Base-by-base conservation (phyloP, 2,113 vertebrate genomes). In the Thomomys bottae region DNA sequence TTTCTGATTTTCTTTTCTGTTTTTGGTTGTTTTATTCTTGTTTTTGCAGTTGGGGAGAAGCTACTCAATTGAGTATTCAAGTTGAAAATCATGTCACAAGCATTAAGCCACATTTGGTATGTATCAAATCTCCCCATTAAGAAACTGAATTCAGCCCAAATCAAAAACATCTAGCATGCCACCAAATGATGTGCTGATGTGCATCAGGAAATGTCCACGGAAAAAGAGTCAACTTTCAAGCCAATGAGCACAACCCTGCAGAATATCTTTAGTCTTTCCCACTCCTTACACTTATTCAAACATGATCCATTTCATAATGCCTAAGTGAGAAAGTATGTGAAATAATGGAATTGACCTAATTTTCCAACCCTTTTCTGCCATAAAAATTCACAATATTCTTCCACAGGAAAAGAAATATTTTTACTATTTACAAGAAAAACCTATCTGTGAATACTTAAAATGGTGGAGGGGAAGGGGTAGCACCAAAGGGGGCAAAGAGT, bases 201-300 rank as follows among this genome's bases (percentile, higher is more conserved):
- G 66, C 49, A 12, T 93, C 88, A 93, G 28, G 0, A 91, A 95
- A 80, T 67, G 17, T 28, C 77, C 86, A 84, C 9, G 64, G 49
- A 45, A 94, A 87, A 93, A 89, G 63, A 15, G 76, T 96, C 72
- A 87, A 38, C 70, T 92, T 96, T 42, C 32, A 90, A 95, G 81
- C 57, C 87, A 88, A 94, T 11, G 40, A 94, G 84, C 89, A 95
- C 72, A 88, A 97, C 89, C 78, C 94, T 90, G 93, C 45, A 83
- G 54, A 38, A 73, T 45, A 87, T 88, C 92, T 95, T 93, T 84
- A 86, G 92, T 26, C 42, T 86, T 95, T 95, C 94, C 45, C 59
- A 76, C 32, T 88, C 36, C 30, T 36, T 70, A 38, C 26, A 82
- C 92, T 92, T 88, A 96, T 84, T 87, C 84, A 94, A 94, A 76